phyloP scores from a whole-genome alignment of 2,888 invertebrate species.

The Linyphia triangularis region DNA sequence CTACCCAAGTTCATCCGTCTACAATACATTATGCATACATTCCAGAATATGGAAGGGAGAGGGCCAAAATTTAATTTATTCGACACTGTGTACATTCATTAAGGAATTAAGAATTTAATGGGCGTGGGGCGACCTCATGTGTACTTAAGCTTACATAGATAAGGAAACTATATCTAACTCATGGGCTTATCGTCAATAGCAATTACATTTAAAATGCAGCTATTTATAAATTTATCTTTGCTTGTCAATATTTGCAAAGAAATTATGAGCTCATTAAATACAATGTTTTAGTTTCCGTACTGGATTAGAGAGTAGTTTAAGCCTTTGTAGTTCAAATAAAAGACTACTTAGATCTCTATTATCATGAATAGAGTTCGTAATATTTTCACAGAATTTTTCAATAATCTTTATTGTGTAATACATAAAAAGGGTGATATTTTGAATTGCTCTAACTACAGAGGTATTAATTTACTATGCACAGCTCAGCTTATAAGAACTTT shows the following conservation, averaged over 20 bases:
- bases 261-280: background rate
- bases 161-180: background rate
- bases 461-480: no score
- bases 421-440: no score
- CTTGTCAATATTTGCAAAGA: background rate
- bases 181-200: background rate
- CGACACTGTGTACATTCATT: background rate
- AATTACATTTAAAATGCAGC: background rate
- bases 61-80: slow-evolving; percentile 24
- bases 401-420: no score
- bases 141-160: slow-evolving; percentile 4
- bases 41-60: background rate
- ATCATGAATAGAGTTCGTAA: no score
- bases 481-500: no score
- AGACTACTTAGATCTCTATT: no score
- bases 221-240: background rate
- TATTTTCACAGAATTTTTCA: no score
- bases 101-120: slow-evolving; percentile 16
- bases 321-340: no score
- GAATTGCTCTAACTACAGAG: no score
- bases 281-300: background rate
- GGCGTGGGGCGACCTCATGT: background rate
- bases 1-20: background rate
- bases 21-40: background rate
- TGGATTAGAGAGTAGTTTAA: background rate